Percentiles rank a stretch among this genome's conserved stretches.
phyloP scores from a whole-genome alignment of 2,888 invertebrate genomes.

The Pammene fasciana region DNA sequence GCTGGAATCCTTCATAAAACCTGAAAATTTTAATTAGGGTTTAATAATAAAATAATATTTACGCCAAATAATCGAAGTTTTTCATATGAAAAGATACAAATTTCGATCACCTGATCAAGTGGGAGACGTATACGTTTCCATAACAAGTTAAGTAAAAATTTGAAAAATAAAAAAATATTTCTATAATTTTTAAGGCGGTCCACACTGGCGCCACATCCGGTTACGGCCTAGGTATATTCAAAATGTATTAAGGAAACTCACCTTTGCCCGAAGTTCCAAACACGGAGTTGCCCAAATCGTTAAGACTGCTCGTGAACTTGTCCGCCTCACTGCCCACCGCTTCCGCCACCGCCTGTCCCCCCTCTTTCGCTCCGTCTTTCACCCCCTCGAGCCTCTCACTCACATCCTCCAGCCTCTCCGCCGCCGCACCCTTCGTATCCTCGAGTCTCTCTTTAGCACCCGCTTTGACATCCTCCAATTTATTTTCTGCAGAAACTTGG shows the following conservation, averaged over 20 bases:
- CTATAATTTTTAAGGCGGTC: too few species aligned
- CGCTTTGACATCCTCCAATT: constrained; percentile 70
- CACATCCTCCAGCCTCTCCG: constrained; percentile 60
- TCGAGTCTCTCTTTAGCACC: constrained; percentile 60
- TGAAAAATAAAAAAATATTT: too few species aligned
- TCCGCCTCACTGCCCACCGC: constrained; percentile 68
- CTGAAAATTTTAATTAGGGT: constrained; percentile 48
- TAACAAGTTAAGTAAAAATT: too few species aligned
- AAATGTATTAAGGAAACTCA: constrained; percentile 44
- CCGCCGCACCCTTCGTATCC: constrained; percentile 48
- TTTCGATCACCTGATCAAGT: too few species aligned
- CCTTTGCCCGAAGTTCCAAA: constrained; percentile 80
- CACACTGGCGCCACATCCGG: too few species aligned
- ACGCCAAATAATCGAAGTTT: too few species aligned
- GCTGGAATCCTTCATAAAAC: constrained; percentile 78
- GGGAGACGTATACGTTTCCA: too few species aligned
- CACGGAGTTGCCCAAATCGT: constrained; percentile 76
- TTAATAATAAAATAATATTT: too few species aligned
- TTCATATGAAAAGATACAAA: too few species aligned
- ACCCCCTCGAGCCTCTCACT: constrained; percentile 60
- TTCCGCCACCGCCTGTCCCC: constrained; percentile 58
- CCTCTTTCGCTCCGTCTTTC: constrained; percentile 52
- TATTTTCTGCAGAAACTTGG: constrained; percentile 75
- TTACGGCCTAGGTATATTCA: too few species aligned
- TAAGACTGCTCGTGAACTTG: constrained; percentile 72